Evolutionary conservation across 2,888 invertebrate genomes (phyloP).

Genomic region (Pilophorus perplexus): DNA sequence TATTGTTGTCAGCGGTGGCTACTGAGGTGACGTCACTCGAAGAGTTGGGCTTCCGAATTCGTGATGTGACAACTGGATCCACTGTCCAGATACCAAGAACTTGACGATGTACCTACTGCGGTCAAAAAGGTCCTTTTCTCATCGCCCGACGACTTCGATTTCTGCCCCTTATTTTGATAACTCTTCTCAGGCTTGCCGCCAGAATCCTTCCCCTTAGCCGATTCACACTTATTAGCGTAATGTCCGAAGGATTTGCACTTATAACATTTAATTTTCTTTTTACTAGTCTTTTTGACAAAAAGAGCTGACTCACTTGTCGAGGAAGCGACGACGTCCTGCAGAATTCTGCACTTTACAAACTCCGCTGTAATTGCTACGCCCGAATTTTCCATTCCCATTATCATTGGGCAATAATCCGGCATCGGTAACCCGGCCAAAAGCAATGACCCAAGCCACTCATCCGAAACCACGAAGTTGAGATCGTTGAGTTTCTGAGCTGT

Average conservation of each 20-base stretch:
- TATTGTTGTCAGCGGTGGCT: not conserved
- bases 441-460: constrained; percentile 14
- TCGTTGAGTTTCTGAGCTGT: constrained; percentile 11
- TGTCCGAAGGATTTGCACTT: not conserved
- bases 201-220: not conserved
- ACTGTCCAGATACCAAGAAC: constrained; percentile 19
- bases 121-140: constrained; percentile 9
- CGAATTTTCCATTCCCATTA: not conserved
- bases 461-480: not conserved
- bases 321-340: not conserved
- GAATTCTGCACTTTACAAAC: constrained; percentile 6
- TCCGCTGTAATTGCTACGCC: not conserved
- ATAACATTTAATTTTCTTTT: not conserved
- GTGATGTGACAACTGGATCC: not conserved
- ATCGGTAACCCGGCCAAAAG: constrained; percentile 3
- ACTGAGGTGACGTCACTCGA: not conserved
- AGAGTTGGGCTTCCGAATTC: not conserved
- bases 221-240: not conserved
- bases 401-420: not conserved
- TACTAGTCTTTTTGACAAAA: not conserved
- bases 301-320: not conserved
- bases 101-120: not conserved
- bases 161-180: not conserved
- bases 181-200: not conserved
- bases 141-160: not conserved